Evolutionary conservation across 2,113 vertebrate species (phyloP), one percentile per base, ranked within the genome.

Genomic region (Nothobranchius furzeri): DNA sequence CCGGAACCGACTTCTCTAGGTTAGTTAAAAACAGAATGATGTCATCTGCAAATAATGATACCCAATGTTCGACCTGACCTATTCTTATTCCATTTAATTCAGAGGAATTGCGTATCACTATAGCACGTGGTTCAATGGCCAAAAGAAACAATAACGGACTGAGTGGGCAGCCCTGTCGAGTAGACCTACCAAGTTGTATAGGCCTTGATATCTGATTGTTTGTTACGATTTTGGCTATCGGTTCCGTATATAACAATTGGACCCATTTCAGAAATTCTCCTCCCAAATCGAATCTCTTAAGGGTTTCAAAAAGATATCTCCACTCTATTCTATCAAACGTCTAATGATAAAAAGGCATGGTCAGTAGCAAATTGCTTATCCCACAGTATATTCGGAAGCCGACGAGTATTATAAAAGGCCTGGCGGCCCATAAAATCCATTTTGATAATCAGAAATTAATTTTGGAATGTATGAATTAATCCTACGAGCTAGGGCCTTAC

Each of bases 11-110:
- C 30, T 30, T 30, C 30, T 30, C 30, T 30, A 30, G 30, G 30
- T 30, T 30, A 30, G 30, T 30, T 30, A 24, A 30, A 47, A 46
- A 60, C 12, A 60, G 9, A 46, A 60, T 43, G 46, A 60, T 47
- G 7, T 60, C 42, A 60, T 60, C 43, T 30, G 58, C 58, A 60
- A 60, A 60, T 25, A 60, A 43, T 12, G 42, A 46, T 10, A 60
- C 46, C 2, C 20, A 12, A 14, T 60, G 58, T 9, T 60, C 58
- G 25, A 9, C 8, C 3, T 60, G 7, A 3, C 42, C 58, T 14
- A 60, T 60, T 46, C 2, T 6, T 8, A 60, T 60, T 5, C 58
- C 37, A 4, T 12, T 60, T 1, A 58, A 8, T 25, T 60, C 20
- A 47, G 58, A 12, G 12, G 43, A 47, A 2, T 47, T 25, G 15